Conservation (phyloP, 2,797 vertebrate genomes). For the Darevskia nairensis region DNA sequence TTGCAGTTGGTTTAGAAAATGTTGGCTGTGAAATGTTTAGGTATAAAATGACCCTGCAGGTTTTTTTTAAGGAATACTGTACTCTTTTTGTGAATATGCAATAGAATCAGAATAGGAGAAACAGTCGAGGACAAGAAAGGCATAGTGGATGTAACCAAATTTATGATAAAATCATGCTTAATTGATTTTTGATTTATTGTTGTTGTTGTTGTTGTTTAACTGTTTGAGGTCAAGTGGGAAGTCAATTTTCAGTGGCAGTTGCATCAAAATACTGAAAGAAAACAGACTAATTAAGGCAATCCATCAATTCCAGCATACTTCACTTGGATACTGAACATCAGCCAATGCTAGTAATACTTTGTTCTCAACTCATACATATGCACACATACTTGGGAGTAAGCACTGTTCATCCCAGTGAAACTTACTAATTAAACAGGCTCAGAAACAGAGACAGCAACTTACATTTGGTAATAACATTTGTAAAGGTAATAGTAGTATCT, state of each 20-base stretch:
- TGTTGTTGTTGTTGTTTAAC: not conserved
- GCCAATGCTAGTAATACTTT: too few species aligned
- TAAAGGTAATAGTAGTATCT: not conserved
- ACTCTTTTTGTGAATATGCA: not conserved
- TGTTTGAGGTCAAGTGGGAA: not conserved
- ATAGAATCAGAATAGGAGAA: not conserved
- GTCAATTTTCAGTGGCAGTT: not conserved
- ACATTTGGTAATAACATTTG: not conserved
- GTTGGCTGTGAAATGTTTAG: slow-evolving; percentile 1
- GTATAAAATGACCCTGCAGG: not conserved
- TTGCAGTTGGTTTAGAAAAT: slow-evolving; percentile 53
- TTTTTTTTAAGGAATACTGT: too few species aligned
- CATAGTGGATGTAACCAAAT: not conserved
- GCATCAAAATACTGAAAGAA: not conserved
- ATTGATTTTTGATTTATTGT: not conserved
- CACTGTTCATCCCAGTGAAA: too few species aligned
- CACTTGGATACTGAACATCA: too few species aligned
- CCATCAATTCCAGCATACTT: not conserved
- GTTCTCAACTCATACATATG: too few species aligned
- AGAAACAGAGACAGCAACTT: not conserved
- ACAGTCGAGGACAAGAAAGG: not conserved
- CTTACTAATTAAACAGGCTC: too few species aligned
- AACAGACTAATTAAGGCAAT: not conserved
- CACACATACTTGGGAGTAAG: too few species aligned
- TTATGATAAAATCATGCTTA: not conserved